Base-by-base conservation (phyloP, 2,888 invertebrate species). In the Caenorhabditis angaria region DNA sequence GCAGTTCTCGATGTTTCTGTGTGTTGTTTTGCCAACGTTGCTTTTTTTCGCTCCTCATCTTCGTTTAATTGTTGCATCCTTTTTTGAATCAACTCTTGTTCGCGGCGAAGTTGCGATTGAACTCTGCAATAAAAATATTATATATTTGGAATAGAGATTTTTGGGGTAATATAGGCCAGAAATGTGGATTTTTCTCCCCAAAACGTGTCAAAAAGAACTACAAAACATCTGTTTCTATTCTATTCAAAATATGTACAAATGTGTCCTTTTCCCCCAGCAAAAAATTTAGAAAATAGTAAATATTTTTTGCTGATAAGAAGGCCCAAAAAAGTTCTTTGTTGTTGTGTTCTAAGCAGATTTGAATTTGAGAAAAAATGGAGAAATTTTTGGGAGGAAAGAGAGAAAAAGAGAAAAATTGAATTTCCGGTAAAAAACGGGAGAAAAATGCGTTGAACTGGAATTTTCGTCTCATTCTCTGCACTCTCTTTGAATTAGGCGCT, bases 1-100 rank as follows among this genome's bases (percentile, higher is more conserved):
- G 79, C 81, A 10, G 76, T 78, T 27, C 85, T 76, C n/a, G 85
- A 85, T 18, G 84, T 72, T 18, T 70, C 72, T n/a, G 75, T 78
- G 66, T 85, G 85, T 14, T 82, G 78, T 24, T 78, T 77, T 5
- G 78, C 77, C 29, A 85, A 41, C 10, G 62, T 67, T 22, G 63
- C 71, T 55, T 65, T 66, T 51, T 70, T 70, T 1, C 70, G 61
- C 24, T 71, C 75, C 29, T 75, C 75, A 50, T 78, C 78, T 35
- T 73, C 68, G 55, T 78, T 71, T 6, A 78, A 47, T 59, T 74
- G 63, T 54, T 71, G 76, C 72, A 78, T 69, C 54, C 69, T 47
- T 27, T 66, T 68, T 25, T 76, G 71, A 14, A 84, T 60, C 24
- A 77, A 75, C 32, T 80, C 83, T 71, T 84, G 83, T 65, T 72